These are phyloP conservation scores for Gymnodraco acuticeps DNA, from an alignment of 2,797 vertebrate genomes.

Conservation along the genomic window DNA sequence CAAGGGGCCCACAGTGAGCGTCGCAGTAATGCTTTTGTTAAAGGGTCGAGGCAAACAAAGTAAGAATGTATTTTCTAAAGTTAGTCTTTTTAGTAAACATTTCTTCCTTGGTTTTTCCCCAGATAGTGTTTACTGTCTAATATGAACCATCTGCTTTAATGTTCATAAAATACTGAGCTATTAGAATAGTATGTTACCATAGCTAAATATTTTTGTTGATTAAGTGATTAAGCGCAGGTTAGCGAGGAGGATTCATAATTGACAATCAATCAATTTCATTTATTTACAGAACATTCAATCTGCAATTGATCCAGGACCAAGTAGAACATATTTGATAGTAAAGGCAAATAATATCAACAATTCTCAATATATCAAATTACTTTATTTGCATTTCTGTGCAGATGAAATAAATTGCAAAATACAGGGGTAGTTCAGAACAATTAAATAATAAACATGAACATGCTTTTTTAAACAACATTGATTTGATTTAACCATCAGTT, in stretches of 20 bases:
- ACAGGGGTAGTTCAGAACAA: neutral
- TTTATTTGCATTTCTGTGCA: conserved; percentile 11
- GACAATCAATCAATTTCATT: no score
- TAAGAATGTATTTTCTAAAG: no score
- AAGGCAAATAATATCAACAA: neutral
- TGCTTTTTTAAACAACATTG: neutral
- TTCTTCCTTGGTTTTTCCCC: neutral
- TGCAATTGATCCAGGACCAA: neutral
- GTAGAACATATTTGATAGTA: neutral
- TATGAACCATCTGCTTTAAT: neutral
- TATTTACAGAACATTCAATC: neutral
- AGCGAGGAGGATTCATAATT: no score
- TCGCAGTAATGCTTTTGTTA: neutral
- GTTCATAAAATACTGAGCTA: no score
- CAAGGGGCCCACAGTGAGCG: neutral
- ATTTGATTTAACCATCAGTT: neutral
- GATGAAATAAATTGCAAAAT: no score
- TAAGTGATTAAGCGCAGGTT: no score
- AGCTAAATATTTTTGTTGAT: no score
- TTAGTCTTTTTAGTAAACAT: neutral
- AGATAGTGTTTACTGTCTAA: neutral
- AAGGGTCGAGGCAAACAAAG: neutral
- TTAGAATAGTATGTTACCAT: no score
- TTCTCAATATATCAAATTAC: neutral
- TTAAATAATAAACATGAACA: neutral